Conservation (phyloP, 2,888 invertebrate species). For the Liposcelis brunnea region DNA sequence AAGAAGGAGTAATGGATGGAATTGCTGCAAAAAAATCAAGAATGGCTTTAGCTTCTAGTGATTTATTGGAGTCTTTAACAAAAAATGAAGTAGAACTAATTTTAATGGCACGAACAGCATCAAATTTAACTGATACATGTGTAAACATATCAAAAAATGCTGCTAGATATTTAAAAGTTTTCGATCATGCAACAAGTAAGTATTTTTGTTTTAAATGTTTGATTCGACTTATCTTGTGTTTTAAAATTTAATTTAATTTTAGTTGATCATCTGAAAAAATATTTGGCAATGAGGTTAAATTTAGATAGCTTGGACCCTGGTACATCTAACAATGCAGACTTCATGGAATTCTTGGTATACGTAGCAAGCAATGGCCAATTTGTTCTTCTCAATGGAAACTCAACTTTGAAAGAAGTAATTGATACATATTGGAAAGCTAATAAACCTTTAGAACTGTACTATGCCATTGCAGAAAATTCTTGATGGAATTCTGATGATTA, state of each 20-base stretch:
- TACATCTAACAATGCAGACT: conserved; percentile 56
- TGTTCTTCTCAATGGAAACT: conserved; percentile 69
- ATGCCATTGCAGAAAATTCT: conserved; percentile 70
- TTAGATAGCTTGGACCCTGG: conserved; percentile 63
- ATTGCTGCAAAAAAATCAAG: conserved; percentile 87
- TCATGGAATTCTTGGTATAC: conserved; percentile 81
- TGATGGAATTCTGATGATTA: too few species aligned
- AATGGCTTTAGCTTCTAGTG: conserved; percentile 82
- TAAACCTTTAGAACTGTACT: conserved; percentile 91
- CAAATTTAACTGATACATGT: conserved; percentile 70
- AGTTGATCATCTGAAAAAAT: conserved; percentile 92
- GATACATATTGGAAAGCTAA: conserved; percentile 92
- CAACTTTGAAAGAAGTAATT: conserved; percentile 80
- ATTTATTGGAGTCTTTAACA: conserved; percentile 44
- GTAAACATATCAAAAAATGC: conserved; percentile 69
- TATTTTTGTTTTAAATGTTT: not conserved
- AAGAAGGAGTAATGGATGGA: conserved; percentile 78
- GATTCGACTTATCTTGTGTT: not conserved
- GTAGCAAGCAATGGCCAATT: conserved; percentile 75
- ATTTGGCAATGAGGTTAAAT: conserved; percentile 80
- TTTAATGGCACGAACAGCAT: conserved; percentile 89
- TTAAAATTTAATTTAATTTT: conserved; percentile 23
- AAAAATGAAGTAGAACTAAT: conserved; percentile 86
- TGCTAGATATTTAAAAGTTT: conserved; percentile 86
- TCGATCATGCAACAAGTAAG: conserved; percentile 77